phyloP scores from a whole-genome alignment of 2,888 invertebrate species.

The Drosophila aldrichi region DNA sequence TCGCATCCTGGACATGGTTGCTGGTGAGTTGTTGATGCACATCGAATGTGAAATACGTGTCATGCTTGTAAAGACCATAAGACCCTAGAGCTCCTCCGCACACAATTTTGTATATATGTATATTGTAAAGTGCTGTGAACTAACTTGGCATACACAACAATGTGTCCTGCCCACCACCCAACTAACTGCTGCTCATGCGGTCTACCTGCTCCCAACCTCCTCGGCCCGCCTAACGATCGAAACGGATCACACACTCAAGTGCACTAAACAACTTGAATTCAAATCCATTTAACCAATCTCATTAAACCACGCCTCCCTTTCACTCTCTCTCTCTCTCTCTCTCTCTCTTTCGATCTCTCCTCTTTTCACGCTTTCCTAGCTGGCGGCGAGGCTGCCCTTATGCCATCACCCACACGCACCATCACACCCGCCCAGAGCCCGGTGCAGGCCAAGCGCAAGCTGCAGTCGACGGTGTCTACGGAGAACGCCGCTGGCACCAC shows the following conservation, averaged over 20 bases:
- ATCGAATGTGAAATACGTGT: conserved; percentile 16
- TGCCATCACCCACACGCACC: conserved; percentile 88
- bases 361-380: conserved; percentile 65
- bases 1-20: conserved; percentile 90
- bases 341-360: conserved; percentile 38
- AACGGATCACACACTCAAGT: conserved; percentile 60
- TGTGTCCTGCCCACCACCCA: conserved; percentile 43
- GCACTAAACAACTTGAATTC: conserved; percentile 74
- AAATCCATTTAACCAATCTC: conserved; percentile 71
- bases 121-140: conserved; percentile 62
- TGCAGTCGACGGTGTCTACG: conserved; percentile 91
- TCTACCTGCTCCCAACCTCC: conserved; percentile 41
- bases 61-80: conserved; percentile 50
- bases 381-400: conserved; percentile 86
- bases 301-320: conserved; percentile 72
- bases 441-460: conserved; percentile 90
- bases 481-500: conserved; percentile 87
- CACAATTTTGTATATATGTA: conserved; percentile 53
- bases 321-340: conserved; percentile 54
- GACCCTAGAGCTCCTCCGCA: conserved; percentile 41
- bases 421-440: conserved; percentile 86
- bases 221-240: conserved; percentile 25
- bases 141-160: conserved; percentile 68
- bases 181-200: conserved; percentile 57
- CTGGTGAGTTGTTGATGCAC: conserved; percentile 84